Evolutionary conservation across 2,888 invertebrate species (phyloP), one percentile per base, ranked within the genome.

Genomic region (Apodemia mormo): DNA sequence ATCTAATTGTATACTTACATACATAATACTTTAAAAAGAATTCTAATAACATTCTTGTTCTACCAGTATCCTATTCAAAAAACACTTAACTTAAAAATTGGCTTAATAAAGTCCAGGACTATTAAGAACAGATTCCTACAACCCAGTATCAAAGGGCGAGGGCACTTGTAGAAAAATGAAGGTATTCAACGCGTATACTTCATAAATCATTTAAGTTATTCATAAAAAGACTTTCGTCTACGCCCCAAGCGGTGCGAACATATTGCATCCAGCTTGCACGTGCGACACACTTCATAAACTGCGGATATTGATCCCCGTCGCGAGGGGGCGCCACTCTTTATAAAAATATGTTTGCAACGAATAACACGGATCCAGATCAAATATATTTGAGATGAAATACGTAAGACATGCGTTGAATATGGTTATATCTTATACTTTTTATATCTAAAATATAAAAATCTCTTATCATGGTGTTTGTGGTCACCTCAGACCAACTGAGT

Each of bases 131-230:
- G 58, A 64, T 64, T 64, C 61, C 61, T 64, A 37, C 37, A 64
- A 33, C 61, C 8, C 33, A 33, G 77, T 77, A 77, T 80, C 77
- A 79, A 80, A 79, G 79, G 76, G 79, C 76, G 74, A 76, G 75
- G 75, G 75, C 72, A 72, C 74, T 77, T 73, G 76, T 77, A 78
- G 81, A 80, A 79, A 77, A 78, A 78, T 79, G 81, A 78, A 76
- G 76, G 40, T 33, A 61, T 30, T 61, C 61, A 65, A 61, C 45
- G 52, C 78, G 77, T 81, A 74, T 76, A 85, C 83, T 87, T 87
- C 86, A 90, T 93, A 92, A 92, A 92, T 91, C 92, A 92, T 89
- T 88, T 84, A 79, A 88, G 88, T 86, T 89, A 92, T 92, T 92
- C 92, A 92, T 91, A 92, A 92, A 92, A 92, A 90, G 86, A 85